Conservation (phyloP, 1,140 invertebrate genomes). For the Brachionus calyciflorus region DNA sequence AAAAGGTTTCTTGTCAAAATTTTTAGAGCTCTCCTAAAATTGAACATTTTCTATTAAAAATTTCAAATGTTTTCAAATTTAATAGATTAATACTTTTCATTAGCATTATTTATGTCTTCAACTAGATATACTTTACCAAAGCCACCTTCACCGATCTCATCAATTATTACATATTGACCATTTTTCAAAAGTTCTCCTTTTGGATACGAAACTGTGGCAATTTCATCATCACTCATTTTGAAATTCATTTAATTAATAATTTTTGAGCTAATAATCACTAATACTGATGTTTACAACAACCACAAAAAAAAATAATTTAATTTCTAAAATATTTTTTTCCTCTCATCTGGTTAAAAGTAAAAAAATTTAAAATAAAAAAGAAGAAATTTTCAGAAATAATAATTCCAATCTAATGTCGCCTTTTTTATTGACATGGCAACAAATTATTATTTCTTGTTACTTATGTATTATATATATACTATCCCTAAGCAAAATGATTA, state of each 20-base stretch:
- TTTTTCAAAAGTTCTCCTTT: conserved; percentile 7
- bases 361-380: too few species aligned
- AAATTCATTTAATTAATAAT: background rate
- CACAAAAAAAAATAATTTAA: too few species aligned
- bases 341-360: too few species aligned
- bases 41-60: background rate
- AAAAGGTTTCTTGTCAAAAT: conserved; percentile 22
- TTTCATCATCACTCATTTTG: conserved; percentile 30
- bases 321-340: too few species aligned
- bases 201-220: background rate
- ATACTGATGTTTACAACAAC: too few species aligned
- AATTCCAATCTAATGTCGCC: background rate
- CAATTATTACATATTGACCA: conserved; percentile 1
- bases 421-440: conserved; percentile 32
- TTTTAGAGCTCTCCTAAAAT: conserved; percentile 20
- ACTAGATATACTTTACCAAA: conserved; percentile 27
- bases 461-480: background rate
- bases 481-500: background rate
- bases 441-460: background rate
- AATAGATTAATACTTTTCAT: background rate
- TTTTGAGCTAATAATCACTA: too few species aligned
- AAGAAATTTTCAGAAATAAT: background rate
- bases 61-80: background rate
- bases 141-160: conserved; percentile 24
- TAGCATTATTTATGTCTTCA: background rate